Evolutionary conservation across 1,140 invertebrate species (phyloP), one percentile per base, ranked within the genome.

Genomic region (Hyles euphorbiae): DNA sequence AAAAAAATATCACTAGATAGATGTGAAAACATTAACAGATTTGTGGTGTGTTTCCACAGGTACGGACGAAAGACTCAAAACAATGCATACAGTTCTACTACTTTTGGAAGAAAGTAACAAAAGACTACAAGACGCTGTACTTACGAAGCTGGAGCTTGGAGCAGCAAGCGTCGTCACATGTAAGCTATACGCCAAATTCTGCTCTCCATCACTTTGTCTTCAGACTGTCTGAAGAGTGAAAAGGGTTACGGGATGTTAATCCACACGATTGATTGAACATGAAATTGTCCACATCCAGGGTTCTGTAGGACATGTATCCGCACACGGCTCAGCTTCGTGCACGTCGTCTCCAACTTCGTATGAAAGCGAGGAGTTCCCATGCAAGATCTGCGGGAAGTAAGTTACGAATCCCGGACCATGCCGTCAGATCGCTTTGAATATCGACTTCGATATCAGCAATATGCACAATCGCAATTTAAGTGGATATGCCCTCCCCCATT

Each of bases 71-170:
- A 91, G 93, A 94, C 50, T 93, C 94, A 3, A 98, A 97, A 78
- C 96, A 99, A 77, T 99, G 98, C 90, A 92, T 99, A 70, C 96
- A 98, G 90, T 99, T 99, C 89, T 99, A 99, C 88, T 99, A 99
- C 84, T 93, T 98, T 70, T 99, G 98, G 98, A 99, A 99, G 89
- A 98, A 98, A 88, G 92, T 97, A 10, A 98, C 96, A 69, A 94
- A 95, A 56, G 95, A 98, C 79, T 96, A 91, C 74, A 93, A 93
- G 68, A 75, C 75, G 22, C 49, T 83, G 58, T 87, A 82, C 62
- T 70, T 88, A 53, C 72, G 78, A 59, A 86, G 86, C 74, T 88
- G 86, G 86, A 72, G 61, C 61, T 61, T 61, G 65, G 77, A 87
- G 32, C 66, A 68, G 58, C 76, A 73, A 52, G 60, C 61, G 46